These are phyloP conservation scores for Halichoeres trimaculatus DNA, from an alignment of 2,113 vertebrate genomes.

Conservation along the genomic window DNA sequence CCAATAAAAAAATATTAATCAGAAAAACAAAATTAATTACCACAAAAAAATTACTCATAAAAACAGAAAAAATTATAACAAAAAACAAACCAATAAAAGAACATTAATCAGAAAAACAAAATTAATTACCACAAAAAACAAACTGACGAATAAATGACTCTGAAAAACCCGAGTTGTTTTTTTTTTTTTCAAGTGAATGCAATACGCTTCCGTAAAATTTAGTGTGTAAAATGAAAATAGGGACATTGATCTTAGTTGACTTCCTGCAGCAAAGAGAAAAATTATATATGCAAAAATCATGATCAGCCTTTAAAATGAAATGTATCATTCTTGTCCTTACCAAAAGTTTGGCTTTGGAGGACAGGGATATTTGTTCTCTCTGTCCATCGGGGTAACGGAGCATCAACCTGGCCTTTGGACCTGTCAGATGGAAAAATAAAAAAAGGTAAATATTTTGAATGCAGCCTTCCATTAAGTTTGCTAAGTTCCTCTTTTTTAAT, in stretches of 20 bases:
- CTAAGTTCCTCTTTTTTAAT: not conserved
- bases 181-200: too few relatives aligned
- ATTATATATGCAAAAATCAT: not conserved
- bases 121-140: too few relatives aligned
- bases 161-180: too few relatives aligned
- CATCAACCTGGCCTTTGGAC: slow-evolving; percentile 98
- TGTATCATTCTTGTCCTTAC: slow-evolving; percentile 77
- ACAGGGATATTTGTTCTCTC: slow-evolving; percentile 96
- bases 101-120: too few relatives aligned
- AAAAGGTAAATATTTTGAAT: not conserved
- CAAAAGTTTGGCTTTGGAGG: slow-evolving; percentile 95
- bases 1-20: too few relatives aligned
- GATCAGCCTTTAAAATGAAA: not conserved
- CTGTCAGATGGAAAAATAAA: slow-evolving; percentile 70
- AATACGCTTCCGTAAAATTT: too few relatives aligned
- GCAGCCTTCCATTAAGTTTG: not conserved
- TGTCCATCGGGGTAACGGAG: slow-evolving; percentile 98
- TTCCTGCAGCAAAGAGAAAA: not conserved
- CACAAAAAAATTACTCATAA: too few relatives aligned
- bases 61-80: too few relatives aligned
- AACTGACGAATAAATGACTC: too few relatives aligned
- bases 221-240: not conserved
- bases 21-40: too few relatives aligned
- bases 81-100: too few relatives aligned
- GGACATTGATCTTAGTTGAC: not conserved